phyloP scores from a whole-genome alignment of 2,113 vertebrate species.

The Cephalopholis sonnerati region DNA sequence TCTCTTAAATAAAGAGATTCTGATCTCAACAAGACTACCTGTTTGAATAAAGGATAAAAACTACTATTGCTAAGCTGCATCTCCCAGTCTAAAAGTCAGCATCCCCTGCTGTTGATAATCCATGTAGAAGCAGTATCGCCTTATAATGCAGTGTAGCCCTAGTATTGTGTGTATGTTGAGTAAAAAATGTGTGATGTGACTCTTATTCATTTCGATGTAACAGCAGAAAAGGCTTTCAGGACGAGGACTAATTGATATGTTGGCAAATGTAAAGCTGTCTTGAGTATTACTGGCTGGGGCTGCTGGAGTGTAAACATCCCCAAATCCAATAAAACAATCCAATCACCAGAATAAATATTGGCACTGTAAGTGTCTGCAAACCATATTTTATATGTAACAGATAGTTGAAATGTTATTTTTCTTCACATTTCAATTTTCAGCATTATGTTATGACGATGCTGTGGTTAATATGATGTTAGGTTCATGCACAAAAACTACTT shows the following conservation, averaged over 20 bases:
- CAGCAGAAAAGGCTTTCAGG: neutral
- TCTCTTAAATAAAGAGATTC: too few relatives aligned
- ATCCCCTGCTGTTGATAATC: neutral
- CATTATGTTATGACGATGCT: too few relatives aligned
- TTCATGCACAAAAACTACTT: too few relatives aligned
- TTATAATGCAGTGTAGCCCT: neutral
- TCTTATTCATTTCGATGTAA: neutral
- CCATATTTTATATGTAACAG: too few relatives aligned
- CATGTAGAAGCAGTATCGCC: neutral
- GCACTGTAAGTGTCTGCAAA: too few relatives aligned
- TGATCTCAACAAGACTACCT: too few relatives aligned
- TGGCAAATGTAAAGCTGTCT: neutral
- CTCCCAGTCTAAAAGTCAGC: neutral
- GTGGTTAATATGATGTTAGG: too few relatives aligned
- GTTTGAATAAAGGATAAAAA: too few relatives aligned
- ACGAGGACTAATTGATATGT: neutral
- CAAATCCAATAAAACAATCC: neutral
- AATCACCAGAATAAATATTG: too few relatives aligned
- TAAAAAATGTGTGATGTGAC: neutral
- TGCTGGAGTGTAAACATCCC: neutral
- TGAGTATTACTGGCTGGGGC: neutral
- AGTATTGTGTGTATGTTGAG: neutral
- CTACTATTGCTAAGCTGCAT: neutral
- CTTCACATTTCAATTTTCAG: too few relatives aligned
- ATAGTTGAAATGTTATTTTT: too few relatives aligned